Conservation (phyloP, 2,797 vertebrate genomes). For the Bryconaethiops microstoma region DNA sequence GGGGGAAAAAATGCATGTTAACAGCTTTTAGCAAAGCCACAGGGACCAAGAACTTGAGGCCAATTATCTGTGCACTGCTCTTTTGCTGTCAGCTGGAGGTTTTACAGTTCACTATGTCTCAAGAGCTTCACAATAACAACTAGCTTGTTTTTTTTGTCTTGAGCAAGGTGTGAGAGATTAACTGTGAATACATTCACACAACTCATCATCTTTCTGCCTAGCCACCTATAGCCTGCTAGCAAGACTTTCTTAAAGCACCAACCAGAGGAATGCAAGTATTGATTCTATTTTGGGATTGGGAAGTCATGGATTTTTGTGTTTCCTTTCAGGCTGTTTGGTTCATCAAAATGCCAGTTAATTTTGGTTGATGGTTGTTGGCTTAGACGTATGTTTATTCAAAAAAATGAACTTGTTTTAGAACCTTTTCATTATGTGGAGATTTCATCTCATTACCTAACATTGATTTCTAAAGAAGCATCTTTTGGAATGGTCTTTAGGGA, state of each 20-base stretch:
- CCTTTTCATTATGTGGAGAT: too few species aligned
- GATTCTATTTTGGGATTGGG: background rate
- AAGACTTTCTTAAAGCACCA: slow-evolving; percentile 2
- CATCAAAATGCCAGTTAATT: background rate
- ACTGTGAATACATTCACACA: background rate
- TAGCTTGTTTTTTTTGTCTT: background rate
- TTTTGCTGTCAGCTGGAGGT: slow-evolving; percentile 43
- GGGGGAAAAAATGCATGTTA: background rate
- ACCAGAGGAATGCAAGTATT: background rate
- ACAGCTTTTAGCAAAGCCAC: background rate
- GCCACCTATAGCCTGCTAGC: background rate
- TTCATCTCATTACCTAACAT: too few species aligned
- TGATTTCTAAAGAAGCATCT: too few species aligned
- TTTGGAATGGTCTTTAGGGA: too few species aligned
- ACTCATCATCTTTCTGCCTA: background rate
- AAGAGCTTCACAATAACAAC: slow-evolving; percentile 31
- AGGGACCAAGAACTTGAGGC: slow-evolving; percentile 27
- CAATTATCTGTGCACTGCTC: slow-evolving; percentile 45
- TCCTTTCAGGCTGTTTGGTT: background rate
- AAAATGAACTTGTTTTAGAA: too few species aligned
- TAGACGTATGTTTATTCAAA: too few species aligned
- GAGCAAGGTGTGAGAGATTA: background rate
- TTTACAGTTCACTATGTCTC: slow-evolving; percentile 28
- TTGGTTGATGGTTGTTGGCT: too few species aligned
- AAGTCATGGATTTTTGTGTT: background rate